A percentile compares a stretch with the other conserved stretches of the same genome.
Evolutionary conservation across 2,888 invertebrate species (phyloP).

Genomic region (Microplitis manilae): DNA sequence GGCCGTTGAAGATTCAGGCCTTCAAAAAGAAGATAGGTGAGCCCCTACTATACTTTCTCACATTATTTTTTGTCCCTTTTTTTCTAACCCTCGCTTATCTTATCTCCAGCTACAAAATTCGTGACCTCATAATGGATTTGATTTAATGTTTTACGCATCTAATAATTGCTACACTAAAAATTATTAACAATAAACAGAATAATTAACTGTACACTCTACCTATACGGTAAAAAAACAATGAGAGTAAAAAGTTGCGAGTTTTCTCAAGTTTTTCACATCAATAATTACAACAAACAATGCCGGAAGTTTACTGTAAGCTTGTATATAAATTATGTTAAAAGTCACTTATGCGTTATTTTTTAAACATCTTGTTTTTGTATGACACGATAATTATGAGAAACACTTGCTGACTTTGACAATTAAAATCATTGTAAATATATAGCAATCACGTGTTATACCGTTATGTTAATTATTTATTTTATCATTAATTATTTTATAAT

Average conservation of each 20-base stretch:
- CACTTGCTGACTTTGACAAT: too few species aligned
- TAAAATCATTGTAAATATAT: too few species aligned
- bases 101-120: too few species aligned
- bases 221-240: background rate
- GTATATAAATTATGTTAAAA: conserved; percentile 27
- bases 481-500: too few species aligned
- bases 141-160: too few species aligned
- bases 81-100: too few species aligned
- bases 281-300: conserved; percentile 54
- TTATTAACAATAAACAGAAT: too few species aligned
- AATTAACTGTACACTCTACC: background rate
- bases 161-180: too few species aligned
- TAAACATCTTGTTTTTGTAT: conserved; percentile 61
- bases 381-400: conserved; percentile 48
- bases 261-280: conserved; percentile 55
- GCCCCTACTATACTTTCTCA: conserved; percentile 18
- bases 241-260: background rate
- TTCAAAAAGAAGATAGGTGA: conserved; percentile 84
- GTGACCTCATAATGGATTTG: too few species aligned
- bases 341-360: conserved; percentile 60
- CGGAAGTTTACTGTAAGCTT: conserved; percentile 69
- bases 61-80: background rate
- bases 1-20: conserved; percentile 84
- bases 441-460: too few species aligned
- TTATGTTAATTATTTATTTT: too few species aligned